These are phyloP conservation scores for Tonatia bakeri DNA, from an alignment of 2,113 vertebrate genomes.

Conservation along the genomic window DNA sequence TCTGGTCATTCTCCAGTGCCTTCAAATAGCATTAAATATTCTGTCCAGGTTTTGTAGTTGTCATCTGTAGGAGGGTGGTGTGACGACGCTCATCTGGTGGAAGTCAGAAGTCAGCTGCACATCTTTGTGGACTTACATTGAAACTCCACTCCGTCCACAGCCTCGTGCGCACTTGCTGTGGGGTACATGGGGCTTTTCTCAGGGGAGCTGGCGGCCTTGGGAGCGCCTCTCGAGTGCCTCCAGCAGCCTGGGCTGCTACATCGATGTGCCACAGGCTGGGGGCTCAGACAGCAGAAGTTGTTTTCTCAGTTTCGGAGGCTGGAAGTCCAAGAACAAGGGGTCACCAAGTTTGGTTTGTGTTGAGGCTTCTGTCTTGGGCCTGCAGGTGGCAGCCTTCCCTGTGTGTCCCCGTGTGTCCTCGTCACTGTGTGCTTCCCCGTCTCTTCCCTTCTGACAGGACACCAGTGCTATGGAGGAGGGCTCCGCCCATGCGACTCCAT, in stretches of 20 bases:
- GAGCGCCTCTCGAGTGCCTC: rapidly evolving
- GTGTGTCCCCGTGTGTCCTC: neutral
- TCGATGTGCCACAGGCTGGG: neutral
- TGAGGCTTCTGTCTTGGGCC: neutral
- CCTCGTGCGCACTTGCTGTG: neutral
- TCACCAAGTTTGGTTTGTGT: neutral
- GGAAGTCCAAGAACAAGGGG: neutral
- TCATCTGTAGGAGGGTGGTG: neutral
- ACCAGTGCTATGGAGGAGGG: neutral
- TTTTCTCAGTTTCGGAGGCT: neutral
- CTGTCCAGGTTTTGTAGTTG: neutral
- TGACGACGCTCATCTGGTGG: neutral
- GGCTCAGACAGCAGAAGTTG: neutral
- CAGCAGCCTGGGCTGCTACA: neutral
- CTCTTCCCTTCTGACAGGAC: neutral
- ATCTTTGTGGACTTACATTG: neutral
- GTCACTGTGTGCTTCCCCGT: neutral
- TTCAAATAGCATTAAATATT: neutral
- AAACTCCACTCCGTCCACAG: rapidly evolving
- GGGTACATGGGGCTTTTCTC: neutral
- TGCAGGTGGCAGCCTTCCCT: neutral
- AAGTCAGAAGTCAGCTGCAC: neutral
- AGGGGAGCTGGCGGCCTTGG: rapidly evolving
- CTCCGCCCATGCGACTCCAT: neutral
- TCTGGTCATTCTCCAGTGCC: neutral